These are phyloP conservation scores for Gasteruption jaculator DNA, from an alignment of 2,888 invertebrate species.

Conservation along the genomic window DNA sequence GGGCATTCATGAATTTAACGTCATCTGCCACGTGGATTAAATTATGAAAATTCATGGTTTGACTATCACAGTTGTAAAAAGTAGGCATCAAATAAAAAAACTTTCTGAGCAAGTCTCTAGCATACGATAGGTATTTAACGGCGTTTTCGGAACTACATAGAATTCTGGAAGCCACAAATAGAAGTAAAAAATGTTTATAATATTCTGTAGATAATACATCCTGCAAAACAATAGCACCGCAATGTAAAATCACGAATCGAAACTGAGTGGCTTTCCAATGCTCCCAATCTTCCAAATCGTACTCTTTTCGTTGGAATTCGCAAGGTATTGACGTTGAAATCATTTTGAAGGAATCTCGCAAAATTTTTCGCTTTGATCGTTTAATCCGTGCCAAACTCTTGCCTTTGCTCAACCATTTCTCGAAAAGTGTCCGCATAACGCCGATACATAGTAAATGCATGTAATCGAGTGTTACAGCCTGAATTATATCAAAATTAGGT, in stretches of 20 bases:
- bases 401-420: no score
- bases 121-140: slow-evolving; percentile 13
- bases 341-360: no score
- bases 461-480: no score
- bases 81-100: slow-evolving; percentile 14
- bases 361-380: no score
- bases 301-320: slow-evolving; percentile 15
- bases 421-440: no score
- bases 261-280: slow-evolving; percentile 20
- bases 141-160: slow-evolving; percentile 13
- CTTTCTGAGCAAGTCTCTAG: slow-evolving; percentile 14
- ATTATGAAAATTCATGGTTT: slow-evolving; percentile 22
- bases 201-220: slow-evolving; percentile 10
- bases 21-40: slow-evolving; percentile 17
- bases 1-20: slow-evolving; percentile 14
- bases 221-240: slow-evolving; percentile 11
- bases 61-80: slow-evolving; percentile 16
- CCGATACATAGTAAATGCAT: no score
- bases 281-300: slow-evolving; percentile 14
- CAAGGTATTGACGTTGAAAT: slow-evolving; percentile 7
- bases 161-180: slow-evolving; percentile 14
- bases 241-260: slow-evolving; percentile 15
- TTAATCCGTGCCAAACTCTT: no score
- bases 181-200: slow-evolving; percentile 19
- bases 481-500: no score